Conservation (phyloP, 2,888 invertebrate species). For the Melipona beecheii region DNA sequence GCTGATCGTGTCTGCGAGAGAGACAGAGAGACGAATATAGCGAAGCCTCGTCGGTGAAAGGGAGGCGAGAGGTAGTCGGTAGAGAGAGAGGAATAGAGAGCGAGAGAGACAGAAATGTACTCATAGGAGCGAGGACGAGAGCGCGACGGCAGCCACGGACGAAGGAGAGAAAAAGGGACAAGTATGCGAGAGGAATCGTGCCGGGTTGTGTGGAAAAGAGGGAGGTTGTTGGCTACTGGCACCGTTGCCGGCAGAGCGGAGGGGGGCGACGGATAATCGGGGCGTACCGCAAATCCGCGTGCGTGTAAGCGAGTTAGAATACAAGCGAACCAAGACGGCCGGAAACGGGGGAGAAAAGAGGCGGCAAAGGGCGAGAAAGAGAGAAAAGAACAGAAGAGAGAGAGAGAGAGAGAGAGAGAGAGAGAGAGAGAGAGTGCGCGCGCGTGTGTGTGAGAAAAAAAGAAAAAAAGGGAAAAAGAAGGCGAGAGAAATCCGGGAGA, state of each 20-base stretch:
- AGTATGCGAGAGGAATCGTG: slow-evolving; percentile 62
- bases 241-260: slow-evolving; percentile 3
- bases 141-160: slow-evolving; percentile 31
- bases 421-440: rapidly evolving
- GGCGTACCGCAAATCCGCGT: slow-evolving; percentile 77
- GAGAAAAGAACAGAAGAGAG: slow-evolving; percentile 11
- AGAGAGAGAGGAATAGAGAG: slow-evolving; percentile 12
- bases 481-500: slow-evolving; percentile 44
- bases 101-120: not conserved
- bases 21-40: slow-evolving; percentile 70
- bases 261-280: slow-evolving; percentile 70
- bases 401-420: rapidly evolving
- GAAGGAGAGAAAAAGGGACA: slow-evolving; percentile 56
- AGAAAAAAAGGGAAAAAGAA: slow-evolving; percentile 26
- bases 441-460: not conserved
- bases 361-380: slow-evolving; percentile 4
- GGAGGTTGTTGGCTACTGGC: not conserved
- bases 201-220: slow-evolving; percentile 25
- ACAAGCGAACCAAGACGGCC: slow-evolving; percentile 54
- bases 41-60: slow-evolving; percentile 34
- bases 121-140: slow-evolving; percentile 29
- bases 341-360: slow-evolving; percentile 50
- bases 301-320: slow-evolving; percentile 69
- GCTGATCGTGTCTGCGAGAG: slow-evolving; percentile 70
- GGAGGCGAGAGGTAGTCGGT: slow-evolving; percentile 19